Conservation (phyloP, 2,113 vertebrate species). For the Gila orcuttii region DNA sequence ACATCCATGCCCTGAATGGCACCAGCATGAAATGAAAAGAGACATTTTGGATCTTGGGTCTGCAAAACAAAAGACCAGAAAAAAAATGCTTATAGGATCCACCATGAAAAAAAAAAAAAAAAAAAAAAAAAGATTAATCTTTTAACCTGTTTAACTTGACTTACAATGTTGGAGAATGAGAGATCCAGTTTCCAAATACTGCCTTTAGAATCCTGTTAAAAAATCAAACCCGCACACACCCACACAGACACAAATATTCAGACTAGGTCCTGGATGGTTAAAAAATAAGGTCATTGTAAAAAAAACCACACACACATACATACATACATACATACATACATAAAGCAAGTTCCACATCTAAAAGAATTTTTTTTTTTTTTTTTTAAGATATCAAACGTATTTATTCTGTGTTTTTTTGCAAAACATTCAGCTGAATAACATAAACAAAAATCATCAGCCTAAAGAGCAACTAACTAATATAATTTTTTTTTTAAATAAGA, state of each 20-base stretch:
- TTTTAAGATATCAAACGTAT: no score
- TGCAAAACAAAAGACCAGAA: conserved; percentile 62
- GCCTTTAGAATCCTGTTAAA: conserved; percentile 84
- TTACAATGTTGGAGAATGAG: conserved; percentile 88
- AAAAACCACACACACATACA: no score
- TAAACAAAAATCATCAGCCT: no score
- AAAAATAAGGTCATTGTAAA: not conserved
- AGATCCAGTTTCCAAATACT: conserved; percentile 95
- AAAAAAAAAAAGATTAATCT: not conserved
- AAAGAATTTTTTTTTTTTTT: no score
- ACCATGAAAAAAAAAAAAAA: not conserved
- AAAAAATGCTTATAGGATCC: not conserved
- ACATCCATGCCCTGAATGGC: conserved; percentile 80
- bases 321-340: not conserved
- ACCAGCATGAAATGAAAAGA: conserved; percentile 88
- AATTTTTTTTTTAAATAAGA: no score
- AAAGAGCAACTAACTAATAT: no score
- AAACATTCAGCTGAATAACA: no score
- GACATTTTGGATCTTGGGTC: conserved; percentile 84
- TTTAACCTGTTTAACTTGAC: conserved; percentile 45
- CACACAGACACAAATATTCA: not conserved
- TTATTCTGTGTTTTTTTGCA: no score
- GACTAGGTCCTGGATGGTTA: not conserved
- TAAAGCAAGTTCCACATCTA: not conserved
- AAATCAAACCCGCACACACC: conserved; percentile 11